Evolutionary conservation across 2,113 vertebrate species (phyloP), one percentile per base, ranked within the genome.

Genomic region (Opisthocomus hoazin): DNA sequence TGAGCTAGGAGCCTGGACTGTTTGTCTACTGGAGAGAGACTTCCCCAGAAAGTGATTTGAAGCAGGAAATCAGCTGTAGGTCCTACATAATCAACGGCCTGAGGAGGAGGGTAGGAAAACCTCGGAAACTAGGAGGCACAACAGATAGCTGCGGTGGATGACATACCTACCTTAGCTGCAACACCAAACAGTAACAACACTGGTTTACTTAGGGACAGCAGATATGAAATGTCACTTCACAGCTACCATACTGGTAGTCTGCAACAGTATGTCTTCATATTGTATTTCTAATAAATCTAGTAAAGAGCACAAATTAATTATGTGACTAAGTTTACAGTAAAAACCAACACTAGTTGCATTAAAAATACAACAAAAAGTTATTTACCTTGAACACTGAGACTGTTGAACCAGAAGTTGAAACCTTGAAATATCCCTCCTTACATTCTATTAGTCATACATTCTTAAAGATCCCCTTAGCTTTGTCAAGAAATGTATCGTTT

Each of bases 41-140:
- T 24, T 56, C 24, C 41, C 29, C 27, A 43, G 23, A 54, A 91
- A 50, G 66, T 2, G 26, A 65, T 64, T 2, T 1, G 1, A 66
- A 71, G 45, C 57, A 76, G 57, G 60, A 61, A 46, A 65, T 43
- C 26, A 75, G 3, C n/a, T 63, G 27, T 12, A 81, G n/a, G n/a
- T 60, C 36, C 57, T 18, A 32, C 17, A 32, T 41, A 46, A 34
- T 51, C 48, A 34, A 6, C 0, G 1, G 30, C 50, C 22, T 46
- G 24, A 54, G 24, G 10, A n/a, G 8, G 36, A 37, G 19, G 9
- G 11, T 11, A 50, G 77, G 10, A 54, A 80, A 12, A 65, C 10
- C 13, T n/a, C 30, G 32, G 30, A 50, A 57, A 54, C 17, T 6
- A n/a, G 14, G 41, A 65, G 32, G 7, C 0, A 0, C 39, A 65